Base-by-base conservation (phyloP, 2,797 vertebrate genomes). In the Falco concolor region DNA sequence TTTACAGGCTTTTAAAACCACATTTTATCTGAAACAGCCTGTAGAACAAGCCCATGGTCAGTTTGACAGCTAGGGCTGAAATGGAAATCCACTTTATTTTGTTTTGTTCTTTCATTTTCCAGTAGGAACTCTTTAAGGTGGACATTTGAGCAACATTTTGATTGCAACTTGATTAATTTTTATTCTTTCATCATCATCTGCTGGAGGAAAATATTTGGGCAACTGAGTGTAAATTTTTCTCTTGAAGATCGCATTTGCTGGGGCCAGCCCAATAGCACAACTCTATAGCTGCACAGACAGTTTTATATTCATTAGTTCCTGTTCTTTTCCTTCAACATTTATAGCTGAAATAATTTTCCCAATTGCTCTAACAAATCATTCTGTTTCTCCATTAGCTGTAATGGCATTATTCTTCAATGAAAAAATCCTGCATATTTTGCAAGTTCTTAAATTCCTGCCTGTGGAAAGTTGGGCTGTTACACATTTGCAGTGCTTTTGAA, bases 221-320 rank as follows among this genome's bases (percentile, higher is more conserved):
- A 87, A 42, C 49, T 40, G 81, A 68, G 14, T 54, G 22, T 34
- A 77, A 86, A 65, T 91, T 64, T 88, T 36, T 72, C 5, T 81
- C 57, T 61, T 84, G 65, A 91, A 92, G 73, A 32, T 59, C 57
- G 8, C 22, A 38, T 94, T 92, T 94, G 7, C 38, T 77, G 68
- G 13, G 53, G 38, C 73, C 50, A 83, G 61, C 45, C 73, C 81
- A 79, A 64, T 19, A 76, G n/a, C 60, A 36, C 44, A 84, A 54
- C n/a, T 87, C 42, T 36, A 3, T 15, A 54, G 73, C 56, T 68
- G 27, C 57, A 87, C 5, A 56, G 60, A 13, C 16, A 84, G 13
- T 77, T 94, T 88, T 87, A 75, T 11, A 72, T 78, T 89, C 80
- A 65, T 95, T 93, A 80, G 45, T 85, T 96, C 42, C 21, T 72